Percentiles rank a stretch among this genome's conserved stretches.
phyloP scores from a whole-genome alignment of 2,888 invertebrate species.

The Cantharis nigra region DNA sequence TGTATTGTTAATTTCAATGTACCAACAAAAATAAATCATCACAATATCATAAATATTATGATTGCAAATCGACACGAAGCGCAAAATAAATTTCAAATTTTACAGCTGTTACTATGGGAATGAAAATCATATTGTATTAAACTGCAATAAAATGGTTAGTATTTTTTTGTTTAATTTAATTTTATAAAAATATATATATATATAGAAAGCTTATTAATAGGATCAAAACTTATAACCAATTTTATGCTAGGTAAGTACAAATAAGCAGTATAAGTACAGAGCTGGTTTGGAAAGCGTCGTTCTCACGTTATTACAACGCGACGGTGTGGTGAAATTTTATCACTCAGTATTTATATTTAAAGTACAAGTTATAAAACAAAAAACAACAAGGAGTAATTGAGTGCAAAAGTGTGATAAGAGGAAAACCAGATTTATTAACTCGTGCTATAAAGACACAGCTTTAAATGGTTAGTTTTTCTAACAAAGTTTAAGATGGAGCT shows the following conservation, averaged over 20 bases:
- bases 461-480: conserved; percentile 23
- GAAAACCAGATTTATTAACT: conserved; percentile 36
- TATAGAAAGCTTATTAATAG: too few relatives aligned
- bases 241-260: neutral
- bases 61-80: too few relatives aligned
- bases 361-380: conserved; percentile 24
- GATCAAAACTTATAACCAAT: neutral
- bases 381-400: conserved; percentile 33
- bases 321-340: neutral
- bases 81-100: too few relatives aligned
- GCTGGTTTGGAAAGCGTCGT: neutral
- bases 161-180: too few relatives aligned
- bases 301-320: neutral
- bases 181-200: too few relatives aligned
- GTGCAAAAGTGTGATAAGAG: conserved; percentile 38
- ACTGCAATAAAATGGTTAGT: too few relatives aligned
- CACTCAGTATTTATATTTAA: neutral
- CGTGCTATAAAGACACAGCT: conserved; percentile 33
- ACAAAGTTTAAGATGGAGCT: conserved; percentile 5
- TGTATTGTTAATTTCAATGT: neutral
- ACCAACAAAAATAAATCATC: too few relatives aligned
- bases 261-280: neutral
- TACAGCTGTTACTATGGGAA: too few relatives aligned
- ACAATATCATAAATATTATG: too few relatives aligned
- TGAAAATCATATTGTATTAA: too few relatives aligned